These are phyloP conservation scores for Drosophila koepferae DNA, from an alignment of 2,888 invertebrate species.

Conservation along the genomic window DNA sequence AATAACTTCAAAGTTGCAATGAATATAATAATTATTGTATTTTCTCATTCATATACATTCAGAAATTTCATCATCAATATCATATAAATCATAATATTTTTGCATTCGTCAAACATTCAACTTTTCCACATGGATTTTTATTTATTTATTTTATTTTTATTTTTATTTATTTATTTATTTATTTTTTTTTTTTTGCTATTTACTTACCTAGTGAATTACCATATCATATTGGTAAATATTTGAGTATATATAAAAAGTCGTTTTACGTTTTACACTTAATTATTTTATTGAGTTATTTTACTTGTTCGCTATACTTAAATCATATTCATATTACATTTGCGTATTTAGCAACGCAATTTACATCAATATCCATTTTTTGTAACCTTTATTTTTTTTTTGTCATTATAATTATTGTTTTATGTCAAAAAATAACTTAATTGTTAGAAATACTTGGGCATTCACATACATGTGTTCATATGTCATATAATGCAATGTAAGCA, in stretches of 20 bases:
- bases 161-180: too few species aligned
- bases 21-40: too few species aligned
- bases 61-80: too few species aligned
- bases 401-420: constrained; percentile 80
- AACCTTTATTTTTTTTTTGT: constrained; percentile 32
- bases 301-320: constrained; percentile 19
- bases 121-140: too few species aligned
- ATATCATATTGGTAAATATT: too few species aligned
- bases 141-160: too few species aligned
- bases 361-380: constrained; percentile 33
- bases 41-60: too few species aligned
- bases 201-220: background rate
- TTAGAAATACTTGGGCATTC: constrained; percentile 60
- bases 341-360: constrained; percentile 38
- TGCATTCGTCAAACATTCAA: too few species aligned
- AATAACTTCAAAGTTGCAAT: background rate
- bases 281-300: constrained; percentile 55
- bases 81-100: too few species aligned
- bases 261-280: constrained; percentile 58
- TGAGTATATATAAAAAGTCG: background rate
- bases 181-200: background rate
- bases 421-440: constrained; percentile 80
- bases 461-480: constrained; percentile 49
- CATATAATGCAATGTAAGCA: constrained; percentile 21
- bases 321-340: constrained; percentile 34